Base-by-base conservation (phyloP, 2,797 vertebrate species). In the Xyrichtys novacula region DNA sequence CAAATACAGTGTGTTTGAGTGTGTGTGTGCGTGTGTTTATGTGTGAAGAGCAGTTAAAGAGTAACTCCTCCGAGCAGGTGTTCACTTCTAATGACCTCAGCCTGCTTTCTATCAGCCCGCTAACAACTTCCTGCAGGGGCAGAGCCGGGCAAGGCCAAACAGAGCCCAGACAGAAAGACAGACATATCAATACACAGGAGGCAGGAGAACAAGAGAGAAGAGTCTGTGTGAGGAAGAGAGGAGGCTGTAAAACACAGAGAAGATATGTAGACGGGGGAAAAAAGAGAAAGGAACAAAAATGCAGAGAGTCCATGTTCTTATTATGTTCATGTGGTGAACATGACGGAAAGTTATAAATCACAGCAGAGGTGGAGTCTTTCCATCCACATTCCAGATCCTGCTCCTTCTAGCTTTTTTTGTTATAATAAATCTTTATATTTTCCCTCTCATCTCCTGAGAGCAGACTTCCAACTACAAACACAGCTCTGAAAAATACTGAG, bases 51-150 rank as follows among this genome's bases (percentile, higher is more conserved):
- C 74, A 84, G 91, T 92, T 92, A 92, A 92, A 92, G 79, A 88
- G 82, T 92, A 92, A 92, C 91, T 91, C 83, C 83, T 85, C 72
- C 23, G 39, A 86, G 88, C 91, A 93, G 92, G 91, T 93, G 91
- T 91, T 90, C 87, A 71, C 26, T 73, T 83, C 80, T 88, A 85
- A 90, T 90, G 89, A 90, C 84, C 86, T 86, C 85, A 88, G 86
- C 55, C 73, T 85, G 88, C 80, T 88, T 91, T 86, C 80, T 91
- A 89, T 88, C 91, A 84, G 80, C 60, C 79, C 12, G 75, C 82
- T 87, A 89, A 88, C 85, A 84, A 89, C 88, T 91, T 90, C 90
- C 90, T 93, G 91, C 81, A 84, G 75, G 76, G 84, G 73, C 76
- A 79, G 84, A 76, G 65, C 54, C 49, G 50, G 84, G 70, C 88